Base-by-base conservation (phyloP, 2,888 invertebrate genomes). In the Glaucopsyche alexis region DNA sequence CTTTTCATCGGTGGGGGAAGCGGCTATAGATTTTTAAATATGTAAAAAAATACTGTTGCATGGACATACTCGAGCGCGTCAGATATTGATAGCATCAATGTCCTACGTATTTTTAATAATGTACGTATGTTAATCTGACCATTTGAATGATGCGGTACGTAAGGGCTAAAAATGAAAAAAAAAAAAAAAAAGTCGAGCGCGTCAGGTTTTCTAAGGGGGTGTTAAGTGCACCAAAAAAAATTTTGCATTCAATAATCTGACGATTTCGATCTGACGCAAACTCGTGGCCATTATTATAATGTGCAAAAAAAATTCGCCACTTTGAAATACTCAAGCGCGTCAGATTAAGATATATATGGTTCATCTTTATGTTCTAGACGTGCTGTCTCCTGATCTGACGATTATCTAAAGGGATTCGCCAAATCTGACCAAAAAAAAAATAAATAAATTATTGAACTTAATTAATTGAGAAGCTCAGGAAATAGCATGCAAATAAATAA, bases 211-310 rank as follows among this genome's bases (percentile, higher is more conserved):
- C 50, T 7, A 50, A 50, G 1, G 6, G 16, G n/a, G 0, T 16
- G 50, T 50, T 50, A 50, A 50, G 50, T 50, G 50, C 1, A 50
- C 50, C 50, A n/a, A 9, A 50, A 5, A n/a, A n/a, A 50, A n/a
- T 1, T 7, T 74, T 67, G 49, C 45, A 67, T 73, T 67, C 50
- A 75, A 67, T 73, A 76, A 74, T 73, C 75, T 75, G 75, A 75
- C 75, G 74, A 77, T 76, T 78, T 74, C 67, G 74, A 76, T 76
- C 76, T 70, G 74, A 76, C 76, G 74, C 74, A 76, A 77, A 75
- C 74, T 76, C 73, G 71, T 52, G 76, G 74, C 72, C 75, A 73
- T 74, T 76, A 70, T 73, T 71, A 73, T n/a, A 75, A 75, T 74
- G 71, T 72, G 72, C 73, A 74, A 78, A 77, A 78, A 77, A 77